Percentiles rank a stretch among this genome's conserved stretches.
Conservation (phyloP, 2,113 vertebrate genomes). For the Microcebus ravelobensis region DNA sequence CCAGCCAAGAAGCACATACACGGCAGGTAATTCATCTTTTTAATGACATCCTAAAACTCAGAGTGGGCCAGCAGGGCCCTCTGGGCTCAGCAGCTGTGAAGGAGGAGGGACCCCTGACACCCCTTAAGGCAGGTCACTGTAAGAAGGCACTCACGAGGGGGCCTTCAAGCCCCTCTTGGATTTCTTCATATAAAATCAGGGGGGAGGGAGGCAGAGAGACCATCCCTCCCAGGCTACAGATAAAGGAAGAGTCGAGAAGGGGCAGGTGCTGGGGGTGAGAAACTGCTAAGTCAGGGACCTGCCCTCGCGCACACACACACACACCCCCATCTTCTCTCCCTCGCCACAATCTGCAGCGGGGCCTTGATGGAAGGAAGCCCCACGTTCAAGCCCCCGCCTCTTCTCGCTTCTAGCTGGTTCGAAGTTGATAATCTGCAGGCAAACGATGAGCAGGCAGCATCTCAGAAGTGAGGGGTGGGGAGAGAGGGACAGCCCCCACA, state of each 20-base stretch:
- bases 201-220: neutral
- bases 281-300: neutral
- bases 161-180: neutral
- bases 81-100: conserved; percentile 24
- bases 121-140: conserved; percentile 46
- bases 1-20: conserved; percentile 3
- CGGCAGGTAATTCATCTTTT: conserved; percentile 42
- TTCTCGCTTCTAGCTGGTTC: conserved; percentile 77
- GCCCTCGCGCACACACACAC: neutral
- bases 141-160: conserved; percentile 63
- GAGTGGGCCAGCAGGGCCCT: neutral
- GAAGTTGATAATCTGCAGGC: conserved; percentile 83
- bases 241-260: neutral
- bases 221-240: neutral
- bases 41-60: conserved; percentile 53
- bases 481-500: neutral
- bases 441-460: neutral
- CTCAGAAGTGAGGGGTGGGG: neutral
- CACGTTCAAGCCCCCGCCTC: neutral
- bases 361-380: neutral
- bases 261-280: neutral
- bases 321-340: no score
- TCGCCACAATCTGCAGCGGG: neutral
- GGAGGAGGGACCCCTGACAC: neutral
- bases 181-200: conserved; percentile 71